These are phyloP conservation scores for Chrysochloris asiatica DNA, from an alignment of 2,113 vertebrate genomes.

Conservation along the genomic window DNA sequence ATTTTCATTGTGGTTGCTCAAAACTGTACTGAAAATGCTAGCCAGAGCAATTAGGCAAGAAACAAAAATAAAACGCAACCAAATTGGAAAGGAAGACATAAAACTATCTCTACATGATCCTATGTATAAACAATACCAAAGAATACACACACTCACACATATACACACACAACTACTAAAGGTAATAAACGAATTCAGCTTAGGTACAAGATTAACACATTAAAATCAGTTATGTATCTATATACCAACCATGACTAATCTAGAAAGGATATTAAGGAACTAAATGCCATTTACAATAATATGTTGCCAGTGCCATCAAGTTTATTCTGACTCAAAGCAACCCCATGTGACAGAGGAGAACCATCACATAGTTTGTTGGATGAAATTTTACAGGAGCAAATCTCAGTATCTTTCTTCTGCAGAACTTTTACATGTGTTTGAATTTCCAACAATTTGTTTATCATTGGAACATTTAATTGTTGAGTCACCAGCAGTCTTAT, in stretches of 20 bases:
- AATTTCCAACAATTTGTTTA: neutral
- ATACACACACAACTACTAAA: neutral
- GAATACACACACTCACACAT: neutral
- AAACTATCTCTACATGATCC: neutral
- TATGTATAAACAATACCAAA: neutral
- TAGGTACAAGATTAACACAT: neutral
- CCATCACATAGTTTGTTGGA: neutral
- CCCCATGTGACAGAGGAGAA: neutral
- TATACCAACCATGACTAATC: neutral
- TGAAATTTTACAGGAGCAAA: neutral
- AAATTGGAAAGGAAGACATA: neutral
- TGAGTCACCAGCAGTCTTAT: neutral
- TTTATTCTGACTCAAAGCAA: neutral
- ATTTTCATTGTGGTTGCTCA: neutral
- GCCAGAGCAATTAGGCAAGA: neutral
- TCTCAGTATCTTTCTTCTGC: neutral
- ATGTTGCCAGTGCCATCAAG: neutral
- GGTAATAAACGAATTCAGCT: neutral
- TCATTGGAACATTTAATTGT: neutral
- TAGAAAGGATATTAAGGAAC: neutral
- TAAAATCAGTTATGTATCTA: neutral
- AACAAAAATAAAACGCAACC: neutral
- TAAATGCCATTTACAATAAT: neutral
- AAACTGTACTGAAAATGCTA: neutral
- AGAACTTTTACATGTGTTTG: neutral